These are phyloP conservation scores for Holothuria glaberrima DNA, from an alignment of 35 echinoderm and acorn worm genomes.

Conservation along the genomic window DNA sequence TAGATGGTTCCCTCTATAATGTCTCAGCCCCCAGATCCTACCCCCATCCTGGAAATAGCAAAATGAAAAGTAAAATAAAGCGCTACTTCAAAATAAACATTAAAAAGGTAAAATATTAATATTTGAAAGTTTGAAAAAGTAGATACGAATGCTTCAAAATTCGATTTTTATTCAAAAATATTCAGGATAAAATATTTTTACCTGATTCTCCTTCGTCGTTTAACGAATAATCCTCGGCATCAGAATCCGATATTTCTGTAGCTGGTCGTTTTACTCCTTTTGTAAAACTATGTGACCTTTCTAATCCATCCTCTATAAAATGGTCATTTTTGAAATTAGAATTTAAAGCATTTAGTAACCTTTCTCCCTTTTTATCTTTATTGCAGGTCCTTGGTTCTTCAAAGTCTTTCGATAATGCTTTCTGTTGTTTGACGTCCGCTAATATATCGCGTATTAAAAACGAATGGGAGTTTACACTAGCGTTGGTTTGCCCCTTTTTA, in stretches of 20 bases:
- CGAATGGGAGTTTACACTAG: constrained; percentile 33
- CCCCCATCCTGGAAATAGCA: too few relatives aligned
- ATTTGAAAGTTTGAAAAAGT: neutral
- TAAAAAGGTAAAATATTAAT: neutral
- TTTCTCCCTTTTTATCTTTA: neutral
- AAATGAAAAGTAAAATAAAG: too few relatives aligned
- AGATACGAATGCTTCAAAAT: neutral
- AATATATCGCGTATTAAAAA: constrained; percentile 56
- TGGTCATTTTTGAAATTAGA: constrained; percentile 44
- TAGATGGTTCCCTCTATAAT: too few relatives aligned
- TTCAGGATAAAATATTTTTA: neutral
- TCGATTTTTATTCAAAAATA: neutral
- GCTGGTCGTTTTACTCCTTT: constrained; percentile 32
- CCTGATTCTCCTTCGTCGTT: constrained; percentile 14
- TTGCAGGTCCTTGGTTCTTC: neutral
- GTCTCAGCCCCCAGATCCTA: too few relatives aligned
- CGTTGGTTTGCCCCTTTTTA: neutral
- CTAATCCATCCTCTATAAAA: constrained; percentile 13
- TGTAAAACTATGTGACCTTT: constrained; percentile 26
- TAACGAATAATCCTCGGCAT: constrained; percentile 31
- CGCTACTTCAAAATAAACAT: too few relatives aligned
- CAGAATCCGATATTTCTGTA: constrained; percentile 18
- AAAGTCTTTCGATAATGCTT: neutral
- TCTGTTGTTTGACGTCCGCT: constrained; percentile 37
- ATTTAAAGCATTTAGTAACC: neutral